A percentile compares a stretch with the other conserved stretches of the same genome.
These are phyloP conservation scores for Craniophora ligustri DNA, from an alignment of 2,888 invertebrate genomes.

Conservation along the genomic window DNA sequence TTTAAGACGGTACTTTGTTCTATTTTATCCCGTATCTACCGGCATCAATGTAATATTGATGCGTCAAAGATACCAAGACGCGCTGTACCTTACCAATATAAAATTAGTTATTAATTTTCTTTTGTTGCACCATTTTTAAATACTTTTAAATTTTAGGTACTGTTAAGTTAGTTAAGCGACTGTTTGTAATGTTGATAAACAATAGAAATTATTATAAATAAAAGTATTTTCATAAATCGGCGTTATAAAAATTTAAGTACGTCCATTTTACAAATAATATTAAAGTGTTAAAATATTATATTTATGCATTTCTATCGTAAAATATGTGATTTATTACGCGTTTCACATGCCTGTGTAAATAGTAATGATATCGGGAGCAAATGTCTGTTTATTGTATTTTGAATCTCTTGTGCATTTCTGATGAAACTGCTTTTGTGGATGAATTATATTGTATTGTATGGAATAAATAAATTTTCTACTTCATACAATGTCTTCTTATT, in stretches of 20 bases:
- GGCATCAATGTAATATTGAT: conserved; percentile 58
- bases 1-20: conserved; percentile 46
- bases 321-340: conserved; percentile 69
- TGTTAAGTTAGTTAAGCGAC: conserved; percentile 82
- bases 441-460: conserved; percentile 76
- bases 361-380: conserved; percentile 76
- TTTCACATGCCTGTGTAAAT: conserved; percentile 74
- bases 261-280: conserved; percentile 81
- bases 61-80: conserved; percentile 52
- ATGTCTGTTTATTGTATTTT: conserved; percentile 74
- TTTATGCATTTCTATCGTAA: conserved; percentile 77
- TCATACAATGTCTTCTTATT: conserved; percentile 22
- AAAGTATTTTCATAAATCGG: conserved; percentile 78
- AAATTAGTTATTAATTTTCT: conserved; percentile 61
- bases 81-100: conserved; percentile 62
- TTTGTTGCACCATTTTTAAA: conserved; percentile 59
- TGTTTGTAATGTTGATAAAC: conserved; percentile 76
- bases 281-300: conserved; percentile 64
- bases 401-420: conserved; percentile 86
- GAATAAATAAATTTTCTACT: conserved; percentile 81
- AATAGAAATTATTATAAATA: conserved; percentile 62
- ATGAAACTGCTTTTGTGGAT: conserved; percentile 83
- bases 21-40: conserved; percentile 56
- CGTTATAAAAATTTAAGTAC: conserved; percentile 73
- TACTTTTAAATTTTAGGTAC: conserved; percentile 64